A percentile compares a stretch with the other conserved stretches of the same genome.
Evolutionary conservation across 2,113 vertebrate species (phyloP).

Genomic region (Gadus macrocephalus): DNA sequence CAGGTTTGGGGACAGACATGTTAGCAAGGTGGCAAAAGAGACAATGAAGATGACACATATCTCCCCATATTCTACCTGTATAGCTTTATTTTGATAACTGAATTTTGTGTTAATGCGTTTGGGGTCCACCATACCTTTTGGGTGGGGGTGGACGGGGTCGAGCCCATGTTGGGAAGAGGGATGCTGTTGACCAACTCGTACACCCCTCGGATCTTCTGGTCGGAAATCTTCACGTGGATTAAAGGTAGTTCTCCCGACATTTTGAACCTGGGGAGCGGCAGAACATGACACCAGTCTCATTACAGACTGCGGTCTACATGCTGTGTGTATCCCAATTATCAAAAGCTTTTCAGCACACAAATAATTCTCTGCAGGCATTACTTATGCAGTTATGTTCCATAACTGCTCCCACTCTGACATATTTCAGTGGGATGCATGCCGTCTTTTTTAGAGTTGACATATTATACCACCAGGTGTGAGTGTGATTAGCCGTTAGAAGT

Average conservation of each 20-base stretch:
- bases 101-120: neutral
- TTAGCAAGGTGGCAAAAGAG: neutral
- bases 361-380: too few species aligned
- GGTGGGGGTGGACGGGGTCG: slow-evolving; percentile 56
- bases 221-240: slow-evolving; percentile 86
- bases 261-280: slow-evolving; percentile 81
- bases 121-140: slow-evolving; percentile 76
- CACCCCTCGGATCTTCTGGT: slow-evolving; percentile 84
- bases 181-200: slow-evolving; percentile 82
- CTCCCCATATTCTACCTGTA: too few species aligned
- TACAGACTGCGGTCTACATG: neutral
- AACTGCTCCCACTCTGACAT: too few species aligned
- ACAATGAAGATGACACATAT: neutral
- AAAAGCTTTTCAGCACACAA: neutral
- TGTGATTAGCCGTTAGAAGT: too few species aligned
- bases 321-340: neutral
- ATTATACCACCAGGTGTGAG: too few species aligned
- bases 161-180: slow-evolving; percentile 75
- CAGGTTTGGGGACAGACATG: too few species aligned
- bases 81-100: too few species aligned
- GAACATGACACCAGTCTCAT: neutral
- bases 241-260: slow-evolving; percentile 89
- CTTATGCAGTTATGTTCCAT: too few species aligned
- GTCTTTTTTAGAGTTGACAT: too few species aligned
- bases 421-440: too few species aligned